Evolutionary conservation across 2,113 vertebrate genomes (phyloP).

Genomic region (Indri indri): DNA sequence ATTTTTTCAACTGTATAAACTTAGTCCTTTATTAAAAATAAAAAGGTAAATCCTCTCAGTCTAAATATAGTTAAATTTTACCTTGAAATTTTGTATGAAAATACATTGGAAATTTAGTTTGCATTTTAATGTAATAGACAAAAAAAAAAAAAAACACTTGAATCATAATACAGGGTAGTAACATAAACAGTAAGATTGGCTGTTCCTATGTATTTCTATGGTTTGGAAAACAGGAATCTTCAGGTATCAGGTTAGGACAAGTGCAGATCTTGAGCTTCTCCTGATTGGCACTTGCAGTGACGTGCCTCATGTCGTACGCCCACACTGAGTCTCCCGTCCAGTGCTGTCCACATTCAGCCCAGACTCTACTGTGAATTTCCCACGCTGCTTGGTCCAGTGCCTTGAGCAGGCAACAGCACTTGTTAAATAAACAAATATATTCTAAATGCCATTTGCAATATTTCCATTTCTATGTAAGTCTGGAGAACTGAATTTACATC

Average conservation of each 20-base stretch:
- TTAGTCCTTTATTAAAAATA: not conserved
- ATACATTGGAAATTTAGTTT: not conserved
- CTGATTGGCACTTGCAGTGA: rapidly evolving
- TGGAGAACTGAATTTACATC: not conserved
- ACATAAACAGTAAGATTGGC: not conserved
- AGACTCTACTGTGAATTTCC: not conserved
- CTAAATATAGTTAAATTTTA: not conserved
- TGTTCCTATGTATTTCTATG: not conserved
- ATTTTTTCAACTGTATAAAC: not conserved
- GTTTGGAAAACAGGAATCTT: not conserved
- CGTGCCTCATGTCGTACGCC: too few relatives aligned
- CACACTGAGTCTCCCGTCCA: not conserved
- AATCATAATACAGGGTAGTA: not conserved
- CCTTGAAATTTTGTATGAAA: not conserved
- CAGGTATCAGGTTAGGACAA: too few relatives aligned
- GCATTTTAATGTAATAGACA: not conserved
- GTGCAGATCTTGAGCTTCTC: not conserved
- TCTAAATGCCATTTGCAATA: not conserved
- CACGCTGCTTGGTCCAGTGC: rapidly evolving
- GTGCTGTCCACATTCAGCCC: not conserved
- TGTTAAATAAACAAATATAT: not conserved
- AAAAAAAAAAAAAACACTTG: not conserved
- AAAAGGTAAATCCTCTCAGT: not conserved
- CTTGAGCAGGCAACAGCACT: not conserved
- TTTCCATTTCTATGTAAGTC: not conserved